Percentiles rank a stretch among this genome's conserved stretches.
phyloP scores from a whole-genome alignment of 2,113 vertebrate genomes.

The Limnothrissa miodon region DNA sequence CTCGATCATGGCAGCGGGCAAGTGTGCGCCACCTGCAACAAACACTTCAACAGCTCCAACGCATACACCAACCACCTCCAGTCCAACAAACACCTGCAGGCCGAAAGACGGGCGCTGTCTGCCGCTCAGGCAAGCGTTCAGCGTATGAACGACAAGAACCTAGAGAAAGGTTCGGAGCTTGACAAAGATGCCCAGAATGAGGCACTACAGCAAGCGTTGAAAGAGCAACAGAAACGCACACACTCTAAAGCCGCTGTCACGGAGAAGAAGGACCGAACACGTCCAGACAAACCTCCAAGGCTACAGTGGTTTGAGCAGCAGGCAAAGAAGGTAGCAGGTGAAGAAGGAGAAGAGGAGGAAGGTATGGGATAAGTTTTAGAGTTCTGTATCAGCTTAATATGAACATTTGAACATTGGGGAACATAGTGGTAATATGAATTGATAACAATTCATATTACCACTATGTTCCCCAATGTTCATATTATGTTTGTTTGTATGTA shows the following conservation, averaged over 20 bases:
- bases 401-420: too few species aligned
- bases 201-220: conserved; percentile 87
- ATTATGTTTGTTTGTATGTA: too few species aligned
- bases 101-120: conserved; percentile 80
- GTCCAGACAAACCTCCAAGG: conserved; percentile 77
- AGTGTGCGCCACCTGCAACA: conserved; percentile 83
- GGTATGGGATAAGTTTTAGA: not conserved
- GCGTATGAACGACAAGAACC: conserved; percentile 88
- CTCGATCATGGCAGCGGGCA: conserved; percentile 52
- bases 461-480: too few species aligned
- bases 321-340: conserved; percentile 75
- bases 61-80: conserved; percentile 89
- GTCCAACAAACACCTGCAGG: conserved; percentile 87
- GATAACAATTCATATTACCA: too few species aligned
- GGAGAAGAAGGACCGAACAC: conserved; percentile 30
- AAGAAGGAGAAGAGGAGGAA: conserved; percentile 59
- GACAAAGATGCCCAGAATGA: conserved; percentile 78
- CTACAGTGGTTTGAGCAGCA: conserved; percentile 91
- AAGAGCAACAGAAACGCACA: conserved; percentile 74
- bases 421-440: too few species aligned
- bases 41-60: conserved; percentile 86
- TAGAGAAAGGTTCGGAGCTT: conserved; percentile 82
- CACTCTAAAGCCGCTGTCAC: conserved; percentile 45
- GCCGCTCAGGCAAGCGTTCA: conserved; percentile 79
- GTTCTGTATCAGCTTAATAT: not conserved